These are phyloP conservation scores for Sinocyclocheilus grahami DNA, from an alignment of 2,113 vertebrate species.

Conservation along the genomic window DNA sequence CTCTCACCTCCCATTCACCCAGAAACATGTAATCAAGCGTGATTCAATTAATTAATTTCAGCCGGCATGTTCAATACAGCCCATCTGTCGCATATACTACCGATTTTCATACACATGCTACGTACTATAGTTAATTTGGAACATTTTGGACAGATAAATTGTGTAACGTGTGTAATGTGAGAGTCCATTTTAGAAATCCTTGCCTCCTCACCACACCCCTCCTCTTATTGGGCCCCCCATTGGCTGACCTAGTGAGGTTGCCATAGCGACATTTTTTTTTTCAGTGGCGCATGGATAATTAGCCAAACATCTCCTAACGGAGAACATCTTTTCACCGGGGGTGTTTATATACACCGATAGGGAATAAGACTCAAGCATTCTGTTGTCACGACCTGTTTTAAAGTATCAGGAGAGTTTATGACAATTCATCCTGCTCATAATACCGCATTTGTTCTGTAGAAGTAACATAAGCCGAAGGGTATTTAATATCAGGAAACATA, in stretches of 20 bases:
- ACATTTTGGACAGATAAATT: background rate
- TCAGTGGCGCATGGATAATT: constrained; percentile 72
- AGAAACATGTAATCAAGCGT: constrained; percentile 23
- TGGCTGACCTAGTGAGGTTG: constrained; percentile 79
- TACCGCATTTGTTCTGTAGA: background rate
- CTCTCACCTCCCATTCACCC: background rate
- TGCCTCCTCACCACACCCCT: constrained; percentile 62
- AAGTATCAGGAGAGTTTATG: background rate
- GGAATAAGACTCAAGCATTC: background rate
- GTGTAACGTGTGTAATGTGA: constrained; percentile 51
- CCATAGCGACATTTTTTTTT: constrained; percentile 71
- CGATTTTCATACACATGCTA: background rate
- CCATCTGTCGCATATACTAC: constrained; percentile 20
- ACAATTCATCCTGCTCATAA: background rate
- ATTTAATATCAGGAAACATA: background rate
- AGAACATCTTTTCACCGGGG: constrained; percentile 61
- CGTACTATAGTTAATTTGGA: background rate
- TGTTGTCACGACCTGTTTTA: constrained; percentile 21
- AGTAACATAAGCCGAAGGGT: background rate
- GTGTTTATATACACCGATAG: constrained; percentile 41
- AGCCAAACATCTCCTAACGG: constrained; percentile 62
- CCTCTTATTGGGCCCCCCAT: constrained; percentile 55
- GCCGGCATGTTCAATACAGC: background rate
- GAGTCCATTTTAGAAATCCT: constrained; percentile 53
- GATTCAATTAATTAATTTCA: constrained; percentile 31